phyloP scores from a whole-genome alignment of 2,888 invertebrate genomes.

The Tetramorium bicarinatum region DNA sequence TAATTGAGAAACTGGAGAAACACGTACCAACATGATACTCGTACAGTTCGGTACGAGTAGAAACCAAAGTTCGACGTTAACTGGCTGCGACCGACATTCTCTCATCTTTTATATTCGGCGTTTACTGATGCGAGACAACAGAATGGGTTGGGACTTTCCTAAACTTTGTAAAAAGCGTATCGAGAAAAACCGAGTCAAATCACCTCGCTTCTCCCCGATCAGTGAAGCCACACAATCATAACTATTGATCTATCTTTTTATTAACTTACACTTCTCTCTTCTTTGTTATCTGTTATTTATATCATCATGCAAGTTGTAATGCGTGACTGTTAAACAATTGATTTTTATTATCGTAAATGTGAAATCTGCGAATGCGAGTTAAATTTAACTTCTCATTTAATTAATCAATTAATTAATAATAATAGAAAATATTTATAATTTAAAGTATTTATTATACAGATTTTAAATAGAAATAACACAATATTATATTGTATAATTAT shows the following conservation, averaged over 20 bases:
- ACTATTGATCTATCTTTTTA: constrained; percentile 64
- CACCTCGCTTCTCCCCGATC: constrained; percentile 77
- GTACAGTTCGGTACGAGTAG: constrained; percentile 74
- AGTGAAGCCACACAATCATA: constrained; percentile 63
- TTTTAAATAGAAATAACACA: neutral
- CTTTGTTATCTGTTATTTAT: neutral
- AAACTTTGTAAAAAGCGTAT: constrained; percentile 82
- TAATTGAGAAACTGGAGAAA: constrained; percentile 56
- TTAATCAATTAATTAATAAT: neutral
- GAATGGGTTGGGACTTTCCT: constrained; percentile 84
- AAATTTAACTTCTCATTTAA: neutral
- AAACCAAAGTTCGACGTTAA: constrained; percentile 80
- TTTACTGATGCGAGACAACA: constrained; percentile 83
- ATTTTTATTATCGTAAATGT: neutral
- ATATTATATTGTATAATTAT: neutral
- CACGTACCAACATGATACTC: constrained; percentile 83
- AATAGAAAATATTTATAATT: neutral
- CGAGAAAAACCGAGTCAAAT: constrained; percentile 81
- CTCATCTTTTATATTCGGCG: constrained; percentile 84
- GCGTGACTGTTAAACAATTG: neutral
- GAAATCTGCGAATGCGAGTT: neutral
- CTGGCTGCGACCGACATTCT: constrained; percentile 78
- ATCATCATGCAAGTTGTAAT: neutral
- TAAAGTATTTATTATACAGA: neutral
- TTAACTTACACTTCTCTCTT: constrained; percentile 51